Evolutionary conservation across 2,113 vertebrate genomes (phyloP).

Genomic region (Phyllostomus discolor): DNA sequence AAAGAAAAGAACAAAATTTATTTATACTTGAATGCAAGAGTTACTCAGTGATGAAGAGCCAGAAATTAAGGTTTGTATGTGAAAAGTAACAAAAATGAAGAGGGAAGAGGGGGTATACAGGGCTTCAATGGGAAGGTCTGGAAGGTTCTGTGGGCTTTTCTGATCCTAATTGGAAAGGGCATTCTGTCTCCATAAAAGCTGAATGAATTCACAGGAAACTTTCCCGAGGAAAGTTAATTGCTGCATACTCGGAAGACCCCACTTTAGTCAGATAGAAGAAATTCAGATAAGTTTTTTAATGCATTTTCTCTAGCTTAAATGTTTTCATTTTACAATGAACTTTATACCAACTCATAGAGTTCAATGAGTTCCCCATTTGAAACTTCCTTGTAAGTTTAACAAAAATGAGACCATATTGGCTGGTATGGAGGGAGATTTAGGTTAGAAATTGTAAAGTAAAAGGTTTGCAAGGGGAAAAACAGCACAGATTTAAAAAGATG

Average conservation of each 20-base stretch:
- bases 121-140: not conserved
- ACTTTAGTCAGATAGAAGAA: not conserved
- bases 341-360: not conserved
- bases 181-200: not conserved
- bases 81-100: not conserved
- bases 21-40: not conserved
- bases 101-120: not conserved
- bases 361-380: not conserved
- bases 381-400: not conserved
- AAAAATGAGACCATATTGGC: not conserved
- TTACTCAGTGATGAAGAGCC: not conserved
- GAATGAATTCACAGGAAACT: not conserved
- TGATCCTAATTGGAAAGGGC: not conserved
- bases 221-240: not conserved
- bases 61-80: not conserved
- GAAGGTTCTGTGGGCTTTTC: not conserved
- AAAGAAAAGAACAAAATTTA: not conserved
- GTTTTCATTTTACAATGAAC: not conserved
- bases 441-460: not conserved
- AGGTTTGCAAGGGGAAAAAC: not conserved
- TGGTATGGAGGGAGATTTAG: not conserved
- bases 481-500: not conserved
- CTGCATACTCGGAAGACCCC: not conserved
- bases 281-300: not conserved
- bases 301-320: not conserved